phyloP scores from a whole-genome alignment of 1,140 invertebrate species.

The Reticulitermes speratus region DNA sequence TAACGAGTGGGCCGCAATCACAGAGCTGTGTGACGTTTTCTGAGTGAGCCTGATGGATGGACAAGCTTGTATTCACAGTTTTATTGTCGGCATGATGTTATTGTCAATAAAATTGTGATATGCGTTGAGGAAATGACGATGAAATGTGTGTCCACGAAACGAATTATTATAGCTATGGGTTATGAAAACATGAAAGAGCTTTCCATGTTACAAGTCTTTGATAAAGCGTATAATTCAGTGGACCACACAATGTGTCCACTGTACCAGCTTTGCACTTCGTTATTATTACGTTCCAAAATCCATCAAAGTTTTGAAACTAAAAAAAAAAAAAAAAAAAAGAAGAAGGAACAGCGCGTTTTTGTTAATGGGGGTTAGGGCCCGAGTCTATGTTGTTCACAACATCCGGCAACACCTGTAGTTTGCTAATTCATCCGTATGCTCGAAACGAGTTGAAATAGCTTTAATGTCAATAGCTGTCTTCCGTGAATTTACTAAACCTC shows the following conservation, averaged over 20 bases:
- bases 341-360: too few relatives aligned
- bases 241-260: too few relatives aligned
- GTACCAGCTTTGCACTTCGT: not conserved
- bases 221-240: constrained; percentile 7
- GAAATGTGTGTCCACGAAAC: not conserved
- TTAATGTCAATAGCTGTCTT: too few relatives aligned
- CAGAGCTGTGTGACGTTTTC: not conserved
- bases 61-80: not conserved
- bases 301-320: not conserved
- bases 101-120: not conserved
- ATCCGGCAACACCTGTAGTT: too few relatives aligned
- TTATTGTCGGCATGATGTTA: not conserved
- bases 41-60: not conserved
- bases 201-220: not conserved
- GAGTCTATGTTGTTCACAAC: too few relatives aligned
- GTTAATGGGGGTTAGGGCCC: too few relatives aligned
- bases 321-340: too few relatives aligned
- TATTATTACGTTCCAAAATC: not conserved
- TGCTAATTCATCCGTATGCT: too few relatives aligned
- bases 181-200: not conserved
- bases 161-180: not conserved
- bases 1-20: too few relatives aligned
- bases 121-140: not conserved
- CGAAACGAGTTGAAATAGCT: too few relatives aligned
- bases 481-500: too few relatives aligned